These are phyloP conservation scores for Allygus modestus DNA, from an alignment of 2,888 invertebrate genomes.

Conservation along the genomic window DNA sequence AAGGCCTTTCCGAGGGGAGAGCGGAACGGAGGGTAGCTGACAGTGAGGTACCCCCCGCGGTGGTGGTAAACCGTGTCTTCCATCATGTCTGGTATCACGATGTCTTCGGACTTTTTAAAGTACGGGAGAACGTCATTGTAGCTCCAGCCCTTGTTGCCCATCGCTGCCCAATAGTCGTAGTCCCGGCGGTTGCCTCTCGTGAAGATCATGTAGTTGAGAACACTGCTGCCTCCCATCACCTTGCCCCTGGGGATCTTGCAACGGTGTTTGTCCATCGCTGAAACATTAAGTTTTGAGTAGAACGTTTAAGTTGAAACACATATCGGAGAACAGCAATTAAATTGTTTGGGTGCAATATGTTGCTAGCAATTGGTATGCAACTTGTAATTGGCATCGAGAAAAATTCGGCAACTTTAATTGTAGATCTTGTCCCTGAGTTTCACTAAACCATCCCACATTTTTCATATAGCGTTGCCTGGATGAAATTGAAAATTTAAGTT, in stretches of 20 bases:
- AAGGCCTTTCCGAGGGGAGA: slow-evolving; percentile 80
- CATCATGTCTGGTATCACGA: slow-evolving; percentile 78
- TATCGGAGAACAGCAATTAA: too few species aligned
- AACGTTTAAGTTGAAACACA: too few species aligned
- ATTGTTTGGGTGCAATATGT: too few species aligned
- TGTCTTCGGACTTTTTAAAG: slow-evolving; percentile 88
- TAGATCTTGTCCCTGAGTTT: too few species aligned
- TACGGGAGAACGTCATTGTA: slow-evolving; percentile 85
- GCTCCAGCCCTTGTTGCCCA: slow-evolving; percentile 86
- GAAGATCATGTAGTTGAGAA: slow-evolving; percentile 90
- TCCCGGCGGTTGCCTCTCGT: slow-evolving; percentile 84
- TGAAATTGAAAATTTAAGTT: too few species aligned
- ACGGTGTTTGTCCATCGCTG: slow-evolving; percentile 71
- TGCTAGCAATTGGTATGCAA: too few species aligned
- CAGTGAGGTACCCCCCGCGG: slow-evolving; percentile 78
- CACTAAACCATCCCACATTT: too few species aligned
- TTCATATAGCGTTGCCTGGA: too few species aligned
- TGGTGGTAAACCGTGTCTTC: slow-evolving; percentile 78
- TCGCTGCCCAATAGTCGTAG: slow-evolving; percentile 85
- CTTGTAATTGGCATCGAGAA: too few species aligned
- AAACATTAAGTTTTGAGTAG: slow-evolving; percentile 1
- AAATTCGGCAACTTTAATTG: too few species aligned
- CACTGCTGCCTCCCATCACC: slow-evolving; percentile 89
- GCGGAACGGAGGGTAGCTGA: slow-evolving; percentile 77
- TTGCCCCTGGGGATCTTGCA: slow-evolving; percentile 79